These are phyloP conservation scores for Acridotheres tristis DNA, from an alignment of 2,797 vertebrate genomes.

Conservation along the genomic window DNA sequence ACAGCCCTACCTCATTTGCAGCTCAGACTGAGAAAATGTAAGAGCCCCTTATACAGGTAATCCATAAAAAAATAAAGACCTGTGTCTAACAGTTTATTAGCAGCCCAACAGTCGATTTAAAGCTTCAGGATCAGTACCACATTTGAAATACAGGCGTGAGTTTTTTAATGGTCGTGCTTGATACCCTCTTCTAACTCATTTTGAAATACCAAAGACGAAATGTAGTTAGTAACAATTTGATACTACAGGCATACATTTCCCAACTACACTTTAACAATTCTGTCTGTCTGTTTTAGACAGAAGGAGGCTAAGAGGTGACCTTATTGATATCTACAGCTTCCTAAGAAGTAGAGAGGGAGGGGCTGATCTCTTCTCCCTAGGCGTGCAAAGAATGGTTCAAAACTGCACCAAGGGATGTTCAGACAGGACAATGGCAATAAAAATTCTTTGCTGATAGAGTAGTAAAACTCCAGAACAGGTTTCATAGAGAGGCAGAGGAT, in stretches of 20 bases:
- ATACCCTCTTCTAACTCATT: neutral
- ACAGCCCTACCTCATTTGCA: neutral
- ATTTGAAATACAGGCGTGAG: neutral
- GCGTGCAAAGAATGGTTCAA: rapidly evolving
- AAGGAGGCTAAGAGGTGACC: neutral
- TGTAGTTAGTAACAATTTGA: neutral
- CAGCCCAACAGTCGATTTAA: neutral
- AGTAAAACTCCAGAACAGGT: neutral
- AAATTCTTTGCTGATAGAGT: neutral
- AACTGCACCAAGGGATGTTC: neutral
- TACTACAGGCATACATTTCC: neutral
- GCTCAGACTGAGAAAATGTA: neutral
- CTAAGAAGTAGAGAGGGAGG: neutral
- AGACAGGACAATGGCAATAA: neutral
- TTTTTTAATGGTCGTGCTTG: neutral
- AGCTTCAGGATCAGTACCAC: neutral
- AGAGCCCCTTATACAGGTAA: neutral
- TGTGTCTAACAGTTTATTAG: neutral
- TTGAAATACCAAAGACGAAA: neutral
- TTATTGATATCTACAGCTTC: neutral
- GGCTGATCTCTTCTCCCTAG: neutral
- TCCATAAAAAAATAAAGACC: neutral
- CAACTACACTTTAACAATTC: neutral
- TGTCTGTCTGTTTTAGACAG: neutral
- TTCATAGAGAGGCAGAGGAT: rapidly evolving